Evolutionary conservation across 2,888 invertebrate genomes (phyloP), one percentile per base, ranked within the genome.

Genomic region (Synanthedon vespiformis): DNA sequence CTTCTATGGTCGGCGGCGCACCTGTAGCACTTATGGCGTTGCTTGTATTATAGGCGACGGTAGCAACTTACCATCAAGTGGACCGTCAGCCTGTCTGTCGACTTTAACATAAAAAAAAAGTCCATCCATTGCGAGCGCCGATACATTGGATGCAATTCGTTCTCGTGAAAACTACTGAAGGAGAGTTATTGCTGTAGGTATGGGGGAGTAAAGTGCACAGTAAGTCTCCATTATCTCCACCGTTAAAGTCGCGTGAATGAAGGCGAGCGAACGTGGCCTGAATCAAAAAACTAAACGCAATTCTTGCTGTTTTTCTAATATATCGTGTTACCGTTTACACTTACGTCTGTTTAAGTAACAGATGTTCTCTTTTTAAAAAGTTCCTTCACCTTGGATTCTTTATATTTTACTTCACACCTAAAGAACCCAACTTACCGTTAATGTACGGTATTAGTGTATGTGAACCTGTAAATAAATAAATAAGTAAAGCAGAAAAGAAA

Each of bases 191-290:
- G 77, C 78, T 73, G 69, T 80, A 77, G 77, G 80, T 81, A 80
- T 77, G 69, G 77, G 60, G 70, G 64, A 79, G 80, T 84, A 81
- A 84, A 86, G 82, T 80, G 80, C 78, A 79, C 83, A 78, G 82
- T 85, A 86, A 85, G 82, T 85, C 84, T 84, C 81, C 80, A 85
- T 85, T 85, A 85, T 85, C 82, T 80, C 67, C 78, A 77, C 81
- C 79, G 83, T 84, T 84, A 85, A 79, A 84, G 78, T 82, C 80
- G 79, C 78, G 80, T 71, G 82, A 84, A 83, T 81, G 81, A 81
- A 84, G 79, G 77, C 77, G 75, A 71, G 71, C 70, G 81, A 65
- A 84, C 84, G 83, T 83, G 85, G 74, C 58, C 59, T 57, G 84
- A 84, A 83, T 84, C 68, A 75, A 75, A 72, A 80, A 80, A 70